phyloP scores from a whole-genome alignment of 1,140 invertebrate genomes.

The Conus ventricosus region DNA sequence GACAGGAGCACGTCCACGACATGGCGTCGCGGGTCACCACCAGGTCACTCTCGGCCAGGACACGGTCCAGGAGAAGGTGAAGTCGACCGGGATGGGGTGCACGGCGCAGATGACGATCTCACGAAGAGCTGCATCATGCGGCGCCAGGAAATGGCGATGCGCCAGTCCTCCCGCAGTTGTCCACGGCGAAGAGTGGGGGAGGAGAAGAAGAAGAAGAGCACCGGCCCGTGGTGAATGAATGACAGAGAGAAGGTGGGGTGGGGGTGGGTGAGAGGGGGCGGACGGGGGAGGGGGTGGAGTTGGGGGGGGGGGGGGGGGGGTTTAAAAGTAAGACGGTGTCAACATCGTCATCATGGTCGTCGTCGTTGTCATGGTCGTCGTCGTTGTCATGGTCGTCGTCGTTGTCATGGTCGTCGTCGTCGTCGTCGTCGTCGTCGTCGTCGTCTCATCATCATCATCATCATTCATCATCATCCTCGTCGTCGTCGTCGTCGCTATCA shows the following conservation, averaged over 20 bases:
- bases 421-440: too few species aligned
- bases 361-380: too few species aligned
- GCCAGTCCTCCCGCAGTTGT: constrained; percentile 99
- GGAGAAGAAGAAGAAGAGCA: not conserved
- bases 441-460: too few species aligned
- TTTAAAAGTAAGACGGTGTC: not conserved
- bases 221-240: not conserved
- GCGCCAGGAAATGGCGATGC: constrained; percentile 99
- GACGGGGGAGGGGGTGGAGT: not conserved
- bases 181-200: constrained; percentile 70
- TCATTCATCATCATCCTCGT: too few species aligned
- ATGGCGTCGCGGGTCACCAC: constrained; percentile 53
- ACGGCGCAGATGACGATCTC: constrained; percentile 95
- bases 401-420: too few species aligned
- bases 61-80: constrained; percentile 90
- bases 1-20: constrained; percentile 92
- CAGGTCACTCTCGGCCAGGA: constrained; percentile 84
- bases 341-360: too few species aligned
- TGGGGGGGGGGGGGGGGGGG: not conserved
- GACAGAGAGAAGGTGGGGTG: not conserved
- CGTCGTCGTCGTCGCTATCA: too few species aligned
- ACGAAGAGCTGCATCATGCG: constrained; percentile 93
- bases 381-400: not conserved
- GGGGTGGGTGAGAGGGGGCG: not conserved
- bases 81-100: constrained; percentile 97